Evolutionary conservation across 2,113 vertebrate genomes (phyloP).

Genomic region (Phodopus roborovskii): DNA sequence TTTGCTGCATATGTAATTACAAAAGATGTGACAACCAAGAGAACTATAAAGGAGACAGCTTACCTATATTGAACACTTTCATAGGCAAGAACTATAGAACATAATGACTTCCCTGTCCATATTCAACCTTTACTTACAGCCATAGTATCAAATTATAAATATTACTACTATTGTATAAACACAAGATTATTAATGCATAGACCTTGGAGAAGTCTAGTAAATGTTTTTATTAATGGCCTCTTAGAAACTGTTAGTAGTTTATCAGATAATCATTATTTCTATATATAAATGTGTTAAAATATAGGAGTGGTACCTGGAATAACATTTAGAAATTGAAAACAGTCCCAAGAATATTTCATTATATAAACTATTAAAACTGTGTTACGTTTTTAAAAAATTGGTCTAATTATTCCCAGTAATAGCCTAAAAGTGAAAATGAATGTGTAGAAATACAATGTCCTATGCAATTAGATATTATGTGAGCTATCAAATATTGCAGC

Average conservation of each 20-base stretch:
- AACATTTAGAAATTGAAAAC: background rate
- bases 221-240: background rate
- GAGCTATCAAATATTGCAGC: background rate
- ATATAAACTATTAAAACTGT: background rate
- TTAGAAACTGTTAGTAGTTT: background rate
- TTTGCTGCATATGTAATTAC: background rate
- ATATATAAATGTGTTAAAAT: background rate
- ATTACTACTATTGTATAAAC: background rate
- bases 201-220: background rate
- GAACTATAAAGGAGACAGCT: background rate
- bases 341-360: background rate
- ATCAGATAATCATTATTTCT: background rate
- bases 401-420: background rate
- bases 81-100: background rate
- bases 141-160: background rate
- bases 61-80: background rate
- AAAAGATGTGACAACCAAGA: background rate
- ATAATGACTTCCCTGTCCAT: accelerated
- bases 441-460: background rate
- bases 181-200: background rate
- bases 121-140: background rate
- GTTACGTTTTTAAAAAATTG: background rate
- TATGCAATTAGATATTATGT: background rate
- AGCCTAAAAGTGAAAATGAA: background rate
- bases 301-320: background rate